These are phyloP conservation scores for Lophotis ruficrista DNA, from an alignment of 2,113 vertebrate species.

Conservation along the genomic window DNA sequence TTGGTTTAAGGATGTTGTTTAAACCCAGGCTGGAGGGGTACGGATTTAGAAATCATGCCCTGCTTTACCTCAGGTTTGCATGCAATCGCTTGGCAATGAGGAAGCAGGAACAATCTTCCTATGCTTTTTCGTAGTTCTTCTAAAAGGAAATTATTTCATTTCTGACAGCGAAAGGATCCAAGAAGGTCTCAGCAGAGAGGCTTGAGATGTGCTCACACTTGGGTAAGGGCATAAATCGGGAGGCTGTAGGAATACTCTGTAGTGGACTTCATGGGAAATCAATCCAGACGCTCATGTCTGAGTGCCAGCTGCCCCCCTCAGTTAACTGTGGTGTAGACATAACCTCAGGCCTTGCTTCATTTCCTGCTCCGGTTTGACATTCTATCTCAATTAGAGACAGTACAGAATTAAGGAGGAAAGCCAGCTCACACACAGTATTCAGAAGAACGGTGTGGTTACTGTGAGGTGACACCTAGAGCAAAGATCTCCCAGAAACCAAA, in stretches of 20 bases:
- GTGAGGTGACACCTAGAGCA: neutral
- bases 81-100: neutral
- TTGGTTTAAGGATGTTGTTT: neutral
- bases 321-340: neutral
- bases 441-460: neutral
- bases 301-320: neutral
- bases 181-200: neutral
- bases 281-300: neutral
- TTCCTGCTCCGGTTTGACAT: neutral
- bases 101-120: constrained; percentile 10
- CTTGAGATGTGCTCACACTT: neutral
- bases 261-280: neutral
- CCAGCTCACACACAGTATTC: neutral
- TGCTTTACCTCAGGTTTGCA: neutral
- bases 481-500: neutral
- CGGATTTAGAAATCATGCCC: neutral
- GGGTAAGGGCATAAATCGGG: fast-evolving
- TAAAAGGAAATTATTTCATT: neutral
- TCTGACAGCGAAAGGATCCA: neutral
- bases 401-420: neutral
- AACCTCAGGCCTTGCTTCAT: neutral
- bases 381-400: neutral
- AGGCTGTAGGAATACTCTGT: neutral
- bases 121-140: neutral
- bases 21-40: neutral